phyloP scores from a whole-genome alignment of 2,113 vertebrate genomes.

The Notothenia coriiceps region DNA sequence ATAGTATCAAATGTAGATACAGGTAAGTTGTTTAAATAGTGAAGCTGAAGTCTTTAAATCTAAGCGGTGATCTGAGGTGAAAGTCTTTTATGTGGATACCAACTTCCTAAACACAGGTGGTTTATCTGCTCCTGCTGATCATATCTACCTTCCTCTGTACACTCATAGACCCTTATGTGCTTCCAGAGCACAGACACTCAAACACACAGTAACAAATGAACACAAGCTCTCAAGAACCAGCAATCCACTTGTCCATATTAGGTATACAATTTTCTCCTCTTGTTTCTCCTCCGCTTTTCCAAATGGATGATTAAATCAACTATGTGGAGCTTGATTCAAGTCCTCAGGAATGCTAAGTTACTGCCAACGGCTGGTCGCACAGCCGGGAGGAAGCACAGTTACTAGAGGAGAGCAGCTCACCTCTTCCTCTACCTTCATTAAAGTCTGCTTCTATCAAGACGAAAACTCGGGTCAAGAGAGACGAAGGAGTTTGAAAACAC shows the following conservation, averaged over 20 bases:
- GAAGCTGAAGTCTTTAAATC: slow-evolving; percentile 36
- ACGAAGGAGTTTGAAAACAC: slow-evolving; percentile 1
- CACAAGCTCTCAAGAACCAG: slow-evolving; percentile 68
- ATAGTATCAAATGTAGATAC: slow-evolving; percentile 5
- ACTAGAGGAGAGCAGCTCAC: slow-evolving; percentile 69
- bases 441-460: slow-evolving; percentile 52
- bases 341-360: slow-evolving; percentile 90
- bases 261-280: slow-evolving; percentile 91
- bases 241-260: slow-evolving; percentile 98
- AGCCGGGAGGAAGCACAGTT: slow-evolving; percentile 88
- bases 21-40: slow-evolving; percentile 20
- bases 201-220: slow-evolving; percentile 66
- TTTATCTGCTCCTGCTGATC: slow-evolving; percentile 72
- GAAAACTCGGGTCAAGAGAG: slow-evolving; percentile 43
- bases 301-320: slow-evolving; percentile 97
- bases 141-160: slow-evolving; percentile 75
- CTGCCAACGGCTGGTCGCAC: slow-evolving; percentile 91
- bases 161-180: slow-evolving; percentile 87
- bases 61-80: slow-evolving; percentile 47
- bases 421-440: slow-evolving; percentile 58
- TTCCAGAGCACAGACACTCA: slow-evolving; percentile 72
- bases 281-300: slow-evolving; percentile 82
- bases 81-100: slow-evolving; percentile 62
- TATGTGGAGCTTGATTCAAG: slow-evolving; percentile 96
- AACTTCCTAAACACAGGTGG: slow-evolving; percentile 75